Percentiles rank a stretch among this genome's conserved stretches.
Evolutionary conservation across 2,797 vertebrate genomes (phyloP).

Genomic region (Cottoperca gobio): DNA sequence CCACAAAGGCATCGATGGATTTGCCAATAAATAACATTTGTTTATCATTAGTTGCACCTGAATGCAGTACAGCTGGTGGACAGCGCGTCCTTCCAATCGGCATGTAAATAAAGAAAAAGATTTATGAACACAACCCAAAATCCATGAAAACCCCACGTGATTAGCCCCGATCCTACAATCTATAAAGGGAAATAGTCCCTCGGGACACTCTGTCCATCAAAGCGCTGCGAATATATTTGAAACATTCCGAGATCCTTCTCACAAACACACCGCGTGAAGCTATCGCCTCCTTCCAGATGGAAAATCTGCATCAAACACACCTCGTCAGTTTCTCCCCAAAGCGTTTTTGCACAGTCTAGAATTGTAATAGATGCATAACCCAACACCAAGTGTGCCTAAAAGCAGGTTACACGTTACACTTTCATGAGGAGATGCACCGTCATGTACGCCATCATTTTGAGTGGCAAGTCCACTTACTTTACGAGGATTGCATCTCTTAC

Average conservation of each 20-base stretch:
- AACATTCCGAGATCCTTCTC: neutral
- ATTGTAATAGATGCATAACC: conserved; percentile 1
- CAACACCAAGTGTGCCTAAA: conserved; percentile 29
- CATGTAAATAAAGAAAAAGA: neutral
- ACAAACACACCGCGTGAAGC: neutral
- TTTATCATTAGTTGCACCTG: neutral
- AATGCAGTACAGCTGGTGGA: neutral
- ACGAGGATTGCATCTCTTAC: conserved; percentile 35
- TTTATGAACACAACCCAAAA: conserved; percentile 1
- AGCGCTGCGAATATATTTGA: conserved; percentile 16
- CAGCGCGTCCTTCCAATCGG: neutral
- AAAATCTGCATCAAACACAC: conserved; percentile 25
- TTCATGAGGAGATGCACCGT: conserved; percentile 21
- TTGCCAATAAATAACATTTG: neutral
- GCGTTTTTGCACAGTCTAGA: conserved; percentile 1
- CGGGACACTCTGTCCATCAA: neutral
- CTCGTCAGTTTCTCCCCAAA: neutral
- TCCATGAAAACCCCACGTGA: neutral
- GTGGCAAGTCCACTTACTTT: conserved; percentile 39
- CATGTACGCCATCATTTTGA: conserved; percentile 20
- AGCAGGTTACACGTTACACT: conserved; percentile 36
- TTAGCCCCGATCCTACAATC: neutral
- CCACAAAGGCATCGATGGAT: too few species aligned
- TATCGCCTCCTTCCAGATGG: conserved; percentile 5
- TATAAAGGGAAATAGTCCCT: neutral